phyloP scores from a whole-genome alignment of 1,140 invertebrate species.

The Rhopalosiphum maidis region DNA sequence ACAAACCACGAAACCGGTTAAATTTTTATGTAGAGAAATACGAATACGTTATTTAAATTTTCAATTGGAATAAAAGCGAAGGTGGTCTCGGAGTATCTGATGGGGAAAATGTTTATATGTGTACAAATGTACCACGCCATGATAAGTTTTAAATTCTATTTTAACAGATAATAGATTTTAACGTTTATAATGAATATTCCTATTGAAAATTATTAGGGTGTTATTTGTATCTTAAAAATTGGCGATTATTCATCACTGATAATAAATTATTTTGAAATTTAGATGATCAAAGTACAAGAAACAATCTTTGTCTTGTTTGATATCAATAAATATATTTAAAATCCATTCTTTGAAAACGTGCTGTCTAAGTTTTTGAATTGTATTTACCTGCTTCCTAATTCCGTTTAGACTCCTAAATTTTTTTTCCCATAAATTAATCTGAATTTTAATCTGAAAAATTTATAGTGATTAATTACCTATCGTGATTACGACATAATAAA shows the following conservation, averaged over 20 bases:
- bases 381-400: background rate
- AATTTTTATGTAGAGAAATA: background rate
- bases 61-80: background rate
- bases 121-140: background rate
- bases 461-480: background rate
- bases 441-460: no score
- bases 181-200: background rate
- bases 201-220: background rate
- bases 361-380: background rate
- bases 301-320: no score
- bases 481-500: background rate
- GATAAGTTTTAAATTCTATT: background rate
- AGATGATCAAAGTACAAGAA: no score
- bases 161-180: background rate
- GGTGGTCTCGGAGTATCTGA: background rate
- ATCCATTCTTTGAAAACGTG: background rate
- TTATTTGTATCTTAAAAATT: background rate
- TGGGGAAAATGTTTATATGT: background rate
- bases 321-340: no score
- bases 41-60: background rate
- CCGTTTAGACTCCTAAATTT: background rate
- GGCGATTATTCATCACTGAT: background rate
- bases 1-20: background rate
- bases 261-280: background rate
- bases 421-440: background rate